Conservation (phyloP, 2,113 vertebrate species). For the Martes martes region DNA sequence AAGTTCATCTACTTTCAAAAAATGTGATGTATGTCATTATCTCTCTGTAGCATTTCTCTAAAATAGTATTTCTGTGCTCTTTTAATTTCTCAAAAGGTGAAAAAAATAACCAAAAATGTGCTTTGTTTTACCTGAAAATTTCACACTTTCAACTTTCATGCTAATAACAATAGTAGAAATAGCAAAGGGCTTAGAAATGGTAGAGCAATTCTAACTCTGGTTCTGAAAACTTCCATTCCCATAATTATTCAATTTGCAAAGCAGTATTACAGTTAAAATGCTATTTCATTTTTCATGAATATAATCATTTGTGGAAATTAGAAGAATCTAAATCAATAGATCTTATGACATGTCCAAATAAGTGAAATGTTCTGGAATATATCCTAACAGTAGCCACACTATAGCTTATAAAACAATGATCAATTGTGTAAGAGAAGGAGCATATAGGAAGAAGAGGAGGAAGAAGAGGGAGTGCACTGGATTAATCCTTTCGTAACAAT, state of each 20-base stretch:
- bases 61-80: not conserved
- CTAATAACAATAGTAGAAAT: not conserved
- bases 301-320: constrained; percentile 35
- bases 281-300: not conserved
- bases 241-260: not conserved
- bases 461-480: not conserved
- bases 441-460: not conserved
- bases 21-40: not conserved
- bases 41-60: not conserved
- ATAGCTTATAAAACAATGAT: not conserved
- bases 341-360: not conserved
- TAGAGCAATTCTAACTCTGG: not conserved
- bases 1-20: not conserved
- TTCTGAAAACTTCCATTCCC: not conserved
- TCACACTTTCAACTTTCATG: not conserved
- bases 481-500: not conserved
- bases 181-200: not conserved
- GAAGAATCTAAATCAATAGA: not conserved
- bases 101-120: not conserved
- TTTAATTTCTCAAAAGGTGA: not conserved
- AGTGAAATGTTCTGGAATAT: not conserved
- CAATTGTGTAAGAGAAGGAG: not conserved
- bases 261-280: not conserved
- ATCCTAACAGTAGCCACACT: not conserved
- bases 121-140: not conserved